A percentile compares a stretch with the other conserved stretches of the same genome.
phyloP scores from a whole-genome alignment of 2,797 vertebrate genomes.

The Myiotriccus ornatus region DNA sequence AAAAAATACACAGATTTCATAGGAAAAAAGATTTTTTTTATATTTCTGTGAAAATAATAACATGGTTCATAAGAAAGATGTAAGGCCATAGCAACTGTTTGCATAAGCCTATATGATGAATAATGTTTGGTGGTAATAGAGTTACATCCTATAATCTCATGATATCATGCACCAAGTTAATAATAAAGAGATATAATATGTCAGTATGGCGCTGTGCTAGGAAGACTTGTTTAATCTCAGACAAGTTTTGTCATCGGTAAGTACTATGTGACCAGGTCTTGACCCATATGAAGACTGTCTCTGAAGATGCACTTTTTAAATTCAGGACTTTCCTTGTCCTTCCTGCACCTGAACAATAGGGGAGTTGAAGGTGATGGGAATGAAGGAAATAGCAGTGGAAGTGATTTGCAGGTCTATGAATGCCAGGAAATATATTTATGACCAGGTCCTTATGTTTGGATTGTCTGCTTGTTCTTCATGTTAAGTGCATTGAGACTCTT shows the following conservation, averaged over 20 bases:
- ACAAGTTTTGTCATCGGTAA: not conserved
- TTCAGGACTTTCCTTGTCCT: not conserved
- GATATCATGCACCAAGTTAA: not conserved
- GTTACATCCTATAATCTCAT: not conserved
- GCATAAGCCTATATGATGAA: not conserved
- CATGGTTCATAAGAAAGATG: not conserved
- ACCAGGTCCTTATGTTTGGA: not conserved
- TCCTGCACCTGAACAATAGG: not conserved
- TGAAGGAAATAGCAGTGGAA: not conserved
- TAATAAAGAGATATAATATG: not conserved
- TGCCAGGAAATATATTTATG: not conserved
- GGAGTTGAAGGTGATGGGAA: not conserved
- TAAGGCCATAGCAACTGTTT: not conserved
- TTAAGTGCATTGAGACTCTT: not conserved
- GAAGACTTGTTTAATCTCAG: not conserved
- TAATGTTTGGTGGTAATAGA: not conserved
- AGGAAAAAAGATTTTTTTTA: not conserved
- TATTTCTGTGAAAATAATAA: conserved; percentile 17
- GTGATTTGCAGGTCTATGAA: not conserved
- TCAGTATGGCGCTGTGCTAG: not conserved
- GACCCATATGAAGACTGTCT: not conserved
- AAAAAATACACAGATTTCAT: conserved; percentile 2
- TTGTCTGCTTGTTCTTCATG: not conserved
- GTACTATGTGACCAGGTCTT: not conserved
- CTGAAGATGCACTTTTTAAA: not conserved